Evolutionary conservation across 2,888 invertebrate species (phyloP), one percentile per base, ranked within the genome.

Genomic region (Ornithoptera priamus): DNA sequence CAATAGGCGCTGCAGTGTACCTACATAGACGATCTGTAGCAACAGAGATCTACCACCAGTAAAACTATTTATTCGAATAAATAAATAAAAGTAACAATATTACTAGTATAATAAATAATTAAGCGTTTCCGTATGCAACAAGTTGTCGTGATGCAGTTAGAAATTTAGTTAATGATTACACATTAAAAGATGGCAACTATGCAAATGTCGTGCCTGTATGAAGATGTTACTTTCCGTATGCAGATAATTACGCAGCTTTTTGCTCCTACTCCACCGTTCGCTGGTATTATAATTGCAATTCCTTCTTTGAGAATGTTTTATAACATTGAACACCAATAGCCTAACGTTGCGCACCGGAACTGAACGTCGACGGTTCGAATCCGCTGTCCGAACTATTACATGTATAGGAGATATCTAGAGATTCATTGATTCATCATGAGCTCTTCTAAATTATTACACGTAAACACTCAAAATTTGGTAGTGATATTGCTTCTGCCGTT

Each of bases 131-230:
- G 10, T 10, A 39, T 1, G 39, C 39, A 39, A 50, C 50, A 15
- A 5, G 18, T 50, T 50, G 18, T n/a, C 17, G 15, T 15, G 7
- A 20, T 6, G 4, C 57, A 57, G 15, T 57, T 60, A 60, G 36
- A 60, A 60, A 18, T 60, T 60, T 24, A 36, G 36, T 1, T 60
- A 36, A 20, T 42, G 20, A 39, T 42, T 61, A 39, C 39, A n/a
- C 7, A n/a, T 57, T 60, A 39, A 60, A 57, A 64, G 22, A 50
- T 60, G 39, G 61, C 59, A 60, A 64, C 59, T 60, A 68, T 68
- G 68, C 68, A 68, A 68, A 68, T 68, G 68, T 62, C 68, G 39
- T 68, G 58, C 46, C 59, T 36, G 53, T 68, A 68, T 68, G 64
- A 68, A 68, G 68, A 30, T 53, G 68, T 68, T 64, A 24, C 24